Evolutionary conservation across 2,888 invertebrate species (phyloP), one percentile per base, ranked within the genome.

Genomic region (Baronia brevicornis): DNA sequence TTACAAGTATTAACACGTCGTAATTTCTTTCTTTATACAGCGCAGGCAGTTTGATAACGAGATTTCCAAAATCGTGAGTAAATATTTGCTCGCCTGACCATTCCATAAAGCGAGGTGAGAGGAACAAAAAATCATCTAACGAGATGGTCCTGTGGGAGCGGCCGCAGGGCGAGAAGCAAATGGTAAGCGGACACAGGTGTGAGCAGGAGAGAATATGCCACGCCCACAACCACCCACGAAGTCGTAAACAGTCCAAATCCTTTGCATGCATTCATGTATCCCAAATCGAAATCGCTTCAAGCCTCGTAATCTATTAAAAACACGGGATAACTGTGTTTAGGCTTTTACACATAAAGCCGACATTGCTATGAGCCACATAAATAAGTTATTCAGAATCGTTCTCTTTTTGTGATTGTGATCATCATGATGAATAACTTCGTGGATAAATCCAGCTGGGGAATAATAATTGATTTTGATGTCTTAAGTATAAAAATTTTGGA

Each of bases 141-240:
- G 70, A 82, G 82, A 75, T 61, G 71, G 68, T 82, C 80, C 84
- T 80, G 80, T 80, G 80, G 82, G 82, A 80, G 82, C 78, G 80
- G 82, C 77, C 74, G 60, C 39, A 24, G 38, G 51, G 8, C 53
- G 78, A 71, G 61, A 74, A 38, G 44, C 57, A 53, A 18, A 60
- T 65, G 63, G 45, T 37, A 27, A 45, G 43, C 28, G 23, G 18
- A 20, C 30, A 20, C 19, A 38, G 25, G 66, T 41, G 41, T 17
- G 60, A 79, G 46, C 43, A 54, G 54, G 74, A 74, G 43, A 45
- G 53, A 48, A 41, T 39, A 50, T 56, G 78, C 77, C 80, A 73
- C 84, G 82, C 84, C 82, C 75, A 77, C 65, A 78, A 68, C 84
- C 84, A 84, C 84, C 82, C 84, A 84, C 82, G 84, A 75, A 71